A percentile compares a stretch with the other conserved stretches of the same genome.
Evolutionary conservation across 1,140 invertebrate genomes (phyloP).

Genomic region (Drosophila kepulauana): DNA sequence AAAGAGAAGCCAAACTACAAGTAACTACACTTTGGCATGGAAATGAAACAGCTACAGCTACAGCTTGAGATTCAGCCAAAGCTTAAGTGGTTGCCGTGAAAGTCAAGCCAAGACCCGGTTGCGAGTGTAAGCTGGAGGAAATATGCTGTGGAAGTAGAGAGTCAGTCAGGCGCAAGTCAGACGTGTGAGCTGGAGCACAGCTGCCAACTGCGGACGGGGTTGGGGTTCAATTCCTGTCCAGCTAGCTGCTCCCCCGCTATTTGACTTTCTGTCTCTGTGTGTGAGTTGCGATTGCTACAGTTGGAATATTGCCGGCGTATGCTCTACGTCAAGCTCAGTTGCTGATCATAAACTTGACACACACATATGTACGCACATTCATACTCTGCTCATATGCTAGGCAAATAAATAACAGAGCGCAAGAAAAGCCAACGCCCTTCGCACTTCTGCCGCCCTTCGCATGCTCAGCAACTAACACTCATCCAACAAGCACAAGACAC

Average conservation of each 20-base stretch:
- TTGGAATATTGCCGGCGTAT: slow-evolving; percentile 54
- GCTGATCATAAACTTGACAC: slow-evolving; percentile 74
- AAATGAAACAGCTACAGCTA: slow-evolving; percentile 43
- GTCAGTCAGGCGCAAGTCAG: slow-evolving; percentile 33
- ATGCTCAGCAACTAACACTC: slow-evolving; percentile 34
- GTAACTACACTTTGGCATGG: slow-evolving; percentile 55
- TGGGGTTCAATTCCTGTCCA: slow-evolving; percentile 7
- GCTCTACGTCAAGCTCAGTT: slow-evolving; percentile 70
- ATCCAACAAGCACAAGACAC: slow-evolving; percentile 54
- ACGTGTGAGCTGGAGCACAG: slow-evolving; percentile 25
- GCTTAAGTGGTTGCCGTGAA: slow-evolving; percentile 43
- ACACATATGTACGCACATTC: slow-evolving; percentile 8
- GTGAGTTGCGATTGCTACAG: slow-evolving; percentile 57
- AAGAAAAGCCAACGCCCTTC: slow-evolving; percentile 50
- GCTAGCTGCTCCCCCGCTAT: not conserved
- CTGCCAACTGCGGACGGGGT: slow-evolving; percentile 22
- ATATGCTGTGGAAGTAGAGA: slow-evolving; percentile 45
- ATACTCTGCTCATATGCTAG: slow-evolving; percentile 8
- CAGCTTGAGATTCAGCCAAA: slow-evolving; percentile 1
- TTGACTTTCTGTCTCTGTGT: not conserved
- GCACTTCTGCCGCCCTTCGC: slow-evolving; percentile 15
- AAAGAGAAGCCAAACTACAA: slow-evolving; percentile 14
- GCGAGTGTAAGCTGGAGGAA: slow-evolving; percentile 19
- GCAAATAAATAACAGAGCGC: slow-evolving; percentile 64
- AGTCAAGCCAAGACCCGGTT: slow-evolving; percentile 12